A percentile compares a stretch with the other conserved stretches of the same genome.
phyloP scores from a whole-genome alignment of 1,140 invertebrate genomes.

The Tetragnatha versicolor region DNA sequence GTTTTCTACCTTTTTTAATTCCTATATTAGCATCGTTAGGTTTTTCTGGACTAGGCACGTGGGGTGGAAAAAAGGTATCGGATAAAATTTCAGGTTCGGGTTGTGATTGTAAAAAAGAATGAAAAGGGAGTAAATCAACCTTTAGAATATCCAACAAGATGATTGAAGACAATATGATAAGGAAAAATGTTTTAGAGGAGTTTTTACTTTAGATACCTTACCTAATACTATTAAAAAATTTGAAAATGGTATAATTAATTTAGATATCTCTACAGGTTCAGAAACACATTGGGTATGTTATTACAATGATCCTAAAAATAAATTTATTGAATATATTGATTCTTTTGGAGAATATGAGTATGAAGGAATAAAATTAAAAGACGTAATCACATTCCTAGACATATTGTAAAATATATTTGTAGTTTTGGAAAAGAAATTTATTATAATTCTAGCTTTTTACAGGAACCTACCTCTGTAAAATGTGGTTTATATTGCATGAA shows the following conservation, averaged over 20 bases:
- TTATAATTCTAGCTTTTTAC: background rate
- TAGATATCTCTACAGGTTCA: conserved; percentile 12
- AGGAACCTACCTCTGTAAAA: conserved; percentile 7
- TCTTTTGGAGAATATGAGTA: conserved; percentile 9
- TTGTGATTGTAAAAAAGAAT: background rate
- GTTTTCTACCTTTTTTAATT: conserved; percentile 7
- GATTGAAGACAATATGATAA: conserved; percentile 17
- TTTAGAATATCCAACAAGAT: conserved; percentile 21
- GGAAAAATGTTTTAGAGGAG: conserved; percentile 11
- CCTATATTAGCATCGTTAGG: background rate
- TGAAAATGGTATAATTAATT: conserved; percentile 18
- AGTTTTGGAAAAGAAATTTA: conserved; percentile 25
- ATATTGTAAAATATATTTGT: background rate
- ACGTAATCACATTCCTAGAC: background rate
- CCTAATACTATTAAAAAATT: conserved; percentile 9
- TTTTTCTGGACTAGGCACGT: background rate
- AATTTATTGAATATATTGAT: conserved; percentile 3
- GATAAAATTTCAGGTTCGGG: conserved; percentile 6
- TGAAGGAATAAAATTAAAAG: too few relatives aligned
- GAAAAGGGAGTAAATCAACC: conserved; percentile 23
- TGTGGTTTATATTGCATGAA: conserved; percentile 25
- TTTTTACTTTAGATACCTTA: background rate
- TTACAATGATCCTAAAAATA: conserved; percentile 15
- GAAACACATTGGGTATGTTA: conserved; percentile 38
- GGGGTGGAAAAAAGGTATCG: conserved; percentile 8